Evolutionary conservation across 2,113 vertebrate genomes (phyloP).

Genomic region (Rallus limicola): DNA sequence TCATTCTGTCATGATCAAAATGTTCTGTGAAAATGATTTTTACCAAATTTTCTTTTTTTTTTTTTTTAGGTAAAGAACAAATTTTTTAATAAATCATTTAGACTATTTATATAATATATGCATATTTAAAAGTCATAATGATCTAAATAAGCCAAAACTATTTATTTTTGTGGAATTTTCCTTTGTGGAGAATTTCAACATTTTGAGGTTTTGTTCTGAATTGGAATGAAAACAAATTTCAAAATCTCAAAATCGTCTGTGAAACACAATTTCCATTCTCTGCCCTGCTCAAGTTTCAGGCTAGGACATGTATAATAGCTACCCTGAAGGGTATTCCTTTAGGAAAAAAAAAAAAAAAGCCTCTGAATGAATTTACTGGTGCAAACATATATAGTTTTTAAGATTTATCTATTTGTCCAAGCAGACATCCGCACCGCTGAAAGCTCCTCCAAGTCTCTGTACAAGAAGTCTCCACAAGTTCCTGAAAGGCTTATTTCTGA

Average conservation of each 20-base stretch:
- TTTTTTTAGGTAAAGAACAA: background rate
- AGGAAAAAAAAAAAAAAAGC: constrained; percentile 4
- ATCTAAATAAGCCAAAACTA: constrained; percentile 14
- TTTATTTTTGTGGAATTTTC: constrained; percentile 62
- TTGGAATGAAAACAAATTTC: constrained; percentile 69
- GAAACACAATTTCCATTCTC: constrained; percentile 63
- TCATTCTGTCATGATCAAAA: constrained; percentile 7
- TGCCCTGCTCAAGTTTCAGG: constrained; percentile 32
- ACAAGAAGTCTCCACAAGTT: background rate
- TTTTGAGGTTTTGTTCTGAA: constrained; percentile 66
- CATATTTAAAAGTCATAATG: background rate
- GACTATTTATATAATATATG: background rate
- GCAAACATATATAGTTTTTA: constrained; percentile 25
- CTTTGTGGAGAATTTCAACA: constrained; percentile 67
- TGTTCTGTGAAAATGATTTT: background rate
- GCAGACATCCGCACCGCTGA: background rate
- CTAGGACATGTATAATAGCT: constrained; percentile 23
- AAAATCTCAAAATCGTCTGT: constrained; percentile 66
- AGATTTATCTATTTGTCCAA: background rate
- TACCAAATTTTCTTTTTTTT: background rate
- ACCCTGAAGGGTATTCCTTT: constrained; percentile 43
- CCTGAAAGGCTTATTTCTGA: background rate
- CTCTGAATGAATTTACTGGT: background rate
- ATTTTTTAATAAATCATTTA: background rate
- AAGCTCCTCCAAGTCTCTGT: background rate